Percentiles rank a stretch among this genome's conserved stretches.
Evolutionary conservation across 2,888 invertebrate species (phyloP).

Genomic region (Tortrix viridana): DNA sequence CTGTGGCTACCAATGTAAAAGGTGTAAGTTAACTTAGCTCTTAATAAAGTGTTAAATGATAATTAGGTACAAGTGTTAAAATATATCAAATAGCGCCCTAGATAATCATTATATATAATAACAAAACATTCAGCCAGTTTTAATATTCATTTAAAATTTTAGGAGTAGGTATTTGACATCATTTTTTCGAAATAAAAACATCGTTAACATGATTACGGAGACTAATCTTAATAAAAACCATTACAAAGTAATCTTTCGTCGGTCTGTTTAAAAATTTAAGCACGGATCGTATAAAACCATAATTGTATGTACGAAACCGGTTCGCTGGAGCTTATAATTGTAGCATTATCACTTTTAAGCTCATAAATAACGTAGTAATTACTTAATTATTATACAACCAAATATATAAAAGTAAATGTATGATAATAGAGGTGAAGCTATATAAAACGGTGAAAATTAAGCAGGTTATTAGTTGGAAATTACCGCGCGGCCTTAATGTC

Average conservation of each 20-base stretch:
- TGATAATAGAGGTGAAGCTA: slow-evolving; percentile 22
- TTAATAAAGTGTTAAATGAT: no score
- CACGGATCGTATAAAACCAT: slow-evolving; percentile 24
- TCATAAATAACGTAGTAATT: slow-evolving; percentile 37
- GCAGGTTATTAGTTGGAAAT: slow-evolving; percentile 82
- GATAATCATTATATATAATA: no score
- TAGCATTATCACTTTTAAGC: slow-evolving; percentile 30
- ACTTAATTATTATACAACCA: slow-evolving; percentile 33
- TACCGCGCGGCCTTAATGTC: slow-evolving; percentile 74
- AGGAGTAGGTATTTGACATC: not conserved
- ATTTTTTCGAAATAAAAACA: slow-evolving; percentile 19
- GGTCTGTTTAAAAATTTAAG: slow-evolving; percentile 21
- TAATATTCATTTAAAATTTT: no score
- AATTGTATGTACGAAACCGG: slow-evolving; percentile 20
- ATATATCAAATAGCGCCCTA: no score
- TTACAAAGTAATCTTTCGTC: slow-evolving; percentile 30
- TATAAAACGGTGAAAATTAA: slow-evolving; percentile 56
- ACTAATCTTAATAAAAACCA: slow-evolving; percentile 34
- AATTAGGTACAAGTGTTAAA: no score
- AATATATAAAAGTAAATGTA: slow-evolving; percentile 31
- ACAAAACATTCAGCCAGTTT: no score
- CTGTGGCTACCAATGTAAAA: no score
- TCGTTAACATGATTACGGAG: slow-evolving; percentile 23
- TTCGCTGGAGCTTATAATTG: slow-evolving; percentile 30
- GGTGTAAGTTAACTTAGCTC: no score